Base-by-base conservation (phyloP, 2,888 invertebrate species). In the Eretmocerus hayati region DNA sequence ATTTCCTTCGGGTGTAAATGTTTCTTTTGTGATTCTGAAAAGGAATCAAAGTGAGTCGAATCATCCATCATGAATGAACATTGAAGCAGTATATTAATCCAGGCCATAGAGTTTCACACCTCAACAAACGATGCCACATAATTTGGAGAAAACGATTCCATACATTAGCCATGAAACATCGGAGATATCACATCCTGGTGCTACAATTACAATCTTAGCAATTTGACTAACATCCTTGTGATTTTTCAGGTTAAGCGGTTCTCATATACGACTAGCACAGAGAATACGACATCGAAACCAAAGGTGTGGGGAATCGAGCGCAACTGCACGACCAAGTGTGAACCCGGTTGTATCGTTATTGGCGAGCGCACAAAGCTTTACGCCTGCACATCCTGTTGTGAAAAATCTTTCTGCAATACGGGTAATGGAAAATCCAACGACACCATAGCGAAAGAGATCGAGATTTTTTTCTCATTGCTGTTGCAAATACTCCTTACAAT, bases 361-460 rank as follows among this genome's bases (percentile, higher is more conserved):
- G 91, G 91, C 0, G 91, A 92, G 67, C 75, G 91, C 41, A 90
- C 90, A 5, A 91, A 91, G 65, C 73, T 92, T 1, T 87, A 87
- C 71, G 87, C 90, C 13, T 91, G 91, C 69, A 90, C 89, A 0
- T 84, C 87, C 0, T 91, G 91, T 65, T 91, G 91, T 69, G 83
- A 83, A 56, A 79, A 80, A 9, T 81, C 84, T 4, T 77, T 84
- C 5, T 91, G 91, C 73, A 91, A 91, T 69, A 78, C 79, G 32
- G 90, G 87, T 15, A 85, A 81, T 39, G 65, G 64, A n/a, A 62
- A 61, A 19, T 66, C 65, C 43, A 59, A 59, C 19, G 62, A 65
- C 36, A 53, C 64, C 15, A 54, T 52, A 5, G 63, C 53, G 26
- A 62, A 57, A 31, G 56, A 58, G 23, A 54, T 63, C 40, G 65